Conservation (phyloP, 2,888 invertebrate species). For the Acrobasis suavella region DNA sequence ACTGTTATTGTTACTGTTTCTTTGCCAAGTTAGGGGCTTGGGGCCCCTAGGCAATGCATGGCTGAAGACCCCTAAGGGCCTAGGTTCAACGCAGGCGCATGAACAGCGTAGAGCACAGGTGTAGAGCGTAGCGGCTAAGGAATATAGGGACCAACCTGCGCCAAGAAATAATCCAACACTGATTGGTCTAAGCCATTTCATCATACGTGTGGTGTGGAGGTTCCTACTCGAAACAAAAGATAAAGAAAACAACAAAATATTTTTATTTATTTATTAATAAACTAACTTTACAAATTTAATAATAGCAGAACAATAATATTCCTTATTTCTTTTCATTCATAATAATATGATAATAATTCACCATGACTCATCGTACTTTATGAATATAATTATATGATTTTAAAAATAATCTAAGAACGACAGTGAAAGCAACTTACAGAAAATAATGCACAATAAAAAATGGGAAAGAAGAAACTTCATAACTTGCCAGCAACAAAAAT, state of each 20-base stretch:
- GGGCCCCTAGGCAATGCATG: too few species aligned
- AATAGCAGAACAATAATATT: constrained; percentile 83
- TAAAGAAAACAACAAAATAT: constrained; percentile 62
- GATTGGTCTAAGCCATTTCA: too few species aligned
- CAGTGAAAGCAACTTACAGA: constrained; percentile 81
- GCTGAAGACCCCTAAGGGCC: too few species aligned
- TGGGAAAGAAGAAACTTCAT: constrained; percentile 55
- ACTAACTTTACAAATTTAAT: constrained; percentile 83
- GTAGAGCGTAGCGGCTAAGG: too few species aligned
- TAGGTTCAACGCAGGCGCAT: too few species aligned
- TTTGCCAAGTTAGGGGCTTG: too few species aligned
- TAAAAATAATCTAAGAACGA: constrained; percentile 79
- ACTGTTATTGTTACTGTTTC: too few species aligned
- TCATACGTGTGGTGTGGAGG: too few species aligned
- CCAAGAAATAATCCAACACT: too few species aligned
- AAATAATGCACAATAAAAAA: constrained; percentile 79
- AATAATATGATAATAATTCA: constrained; percentile 77
- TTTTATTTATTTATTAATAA: constrained; percentile 83
- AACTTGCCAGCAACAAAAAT: constrained; percentile 64
- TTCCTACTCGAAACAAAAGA: background rate
- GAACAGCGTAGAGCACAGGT: too few species aligned
- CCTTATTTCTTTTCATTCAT: constrained; percentile 82
- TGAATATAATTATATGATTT: constrained; percentile 81
- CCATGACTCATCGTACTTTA: constrained; percentile 79
- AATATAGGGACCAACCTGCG: too few species aligned